Evolutionary conservation across 2,888 invertebrate genomes (phyloP).

Genomic region (Xanthorhoe spadicearia): DNA sequence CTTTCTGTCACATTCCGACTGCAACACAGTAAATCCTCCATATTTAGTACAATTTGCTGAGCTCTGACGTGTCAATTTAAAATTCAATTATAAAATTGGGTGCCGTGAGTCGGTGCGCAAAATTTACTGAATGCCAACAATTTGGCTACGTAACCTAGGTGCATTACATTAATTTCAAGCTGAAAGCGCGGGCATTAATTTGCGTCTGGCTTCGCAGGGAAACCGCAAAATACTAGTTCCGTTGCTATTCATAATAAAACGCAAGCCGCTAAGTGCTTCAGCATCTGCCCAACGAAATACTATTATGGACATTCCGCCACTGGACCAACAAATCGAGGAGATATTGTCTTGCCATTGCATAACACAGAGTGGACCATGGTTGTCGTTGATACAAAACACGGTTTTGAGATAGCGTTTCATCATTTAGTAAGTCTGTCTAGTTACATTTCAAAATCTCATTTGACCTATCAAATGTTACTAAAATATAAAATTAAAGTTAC

Average conservation of each 20-base stretch:
- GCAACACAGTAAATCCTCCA: neutral
- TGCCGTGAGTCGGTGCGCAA: constrained; percentile 52
- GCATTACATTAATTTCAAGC: constrained; percentile 83
- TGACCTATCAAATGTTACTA: too few relatives aligned
- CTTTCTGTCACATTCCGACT: neutral
- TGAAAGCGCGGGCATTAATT: constrained; percentile 82
- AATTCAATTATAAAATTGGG: constrained; percentile 74
- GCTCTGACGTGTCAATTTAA: constrained; percentile 54
- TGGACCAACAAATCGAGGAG: constrained; percentile 14
- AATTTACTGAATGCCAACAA: constrained; percentile 78
- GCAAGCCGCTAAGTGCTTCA: constrained; percentile 81
- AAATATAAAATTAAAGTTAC: too few relatives aligned
- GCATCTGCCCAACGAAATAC: constrained; percentile 79
- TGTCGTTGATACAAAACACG: neutral
- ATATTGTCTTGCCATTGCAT: neutral
- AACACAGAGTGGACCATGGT: neutral
- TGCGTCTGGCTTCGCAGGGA: constrained; percentile 78
- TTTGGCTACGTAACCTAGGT: constrained; percentile 79
- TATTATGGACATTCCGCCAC: constrained; percentile 55
- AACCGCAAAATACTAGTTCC: constrained; percentile 83
- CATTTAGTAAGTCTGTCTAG: too few relatives aligned
- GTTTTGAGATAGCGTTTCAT: too few relatives aligned
- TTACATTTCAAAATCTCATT: too few relatives aligned
- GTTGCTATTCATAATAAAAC: constrained; percentile 83
- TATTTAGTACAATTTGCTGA: constrained; percentile 18